Evolutionary conservation across 2,888 invertebrate species (phyloP).

Genomic region (Netelia inedita): DNA sequence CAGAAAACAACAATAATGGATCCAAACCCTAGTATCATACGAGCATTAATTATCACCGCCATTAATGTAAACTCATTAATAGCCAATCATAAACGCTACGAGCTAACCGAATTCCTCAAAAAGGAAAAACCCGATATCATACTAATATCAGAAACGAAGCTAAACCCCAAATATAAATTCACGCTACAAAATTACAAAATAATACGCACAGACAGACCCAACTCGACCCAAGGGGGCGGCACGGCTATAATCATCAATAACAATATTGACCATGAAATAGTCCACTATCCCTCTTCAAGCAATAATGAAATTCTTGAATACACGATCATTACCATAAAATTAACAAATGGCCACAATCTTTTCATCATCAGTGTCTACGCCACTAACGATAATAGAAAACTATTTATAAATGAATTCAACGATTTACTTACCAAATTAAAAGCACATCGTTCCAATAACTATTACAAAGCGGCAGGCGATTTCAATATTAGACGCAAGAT

Average conservation of each 20-base stretch:
- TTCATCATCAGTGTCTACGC: slow-evolving; percentile 52
- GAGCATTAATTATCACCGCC: slow-evolving; percentile 11
- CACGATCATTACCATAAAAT: slow-evolving; percentile 32
- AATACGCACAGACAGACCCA: slow-evolving; percentile 57
- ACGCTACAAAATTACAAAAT: slow-evolving; percentile 33
- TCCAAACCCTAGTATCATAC: neutral
- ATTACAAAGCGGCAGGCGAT: slow-evolving; percentile 59
- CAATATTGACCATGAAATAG: slow-evolving; percentile 12
- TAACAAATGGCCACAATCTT: slow-evolving; percentile 19
- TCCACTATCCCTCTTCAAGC: neutral
- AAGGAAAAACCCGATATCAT: slow-evolving; percentile 55
- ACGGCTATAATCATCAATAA: slow-evolving; percentile 62
- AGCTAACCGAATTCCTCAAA: slow-evolving; percentile 23
- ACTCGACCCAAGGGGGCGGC: slow-evolving; percentile 50
- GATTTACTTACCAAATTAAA: slow-evolving; percentile 32
- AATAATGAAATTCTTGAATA: slow-evolving; percentile 41
- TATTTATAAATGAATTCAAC: slow-evolving; percentile 41
- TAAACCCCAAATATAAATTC: slow-evolving; percentile 53
- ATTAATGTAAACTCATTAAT: slow-evolving; percentile 58
- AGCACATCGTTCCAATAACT: slow-evolving; percentile 21
- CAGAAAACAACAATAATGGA: neutral
- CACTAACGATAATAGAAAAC: slow-evolving; percentile 2
- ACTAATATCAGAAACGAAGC: slow-evolving; percentile 37
- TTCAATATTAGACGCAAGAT: slow-evolving; percentile 8
- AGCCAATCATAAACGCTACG: slow-evolving; percentile 30